Percentiles rank a stretch among this genome's conserved stretches.
Conservation (phyloP, 2,888 invertebrate species). For the Drosophila rubida region DNA sequence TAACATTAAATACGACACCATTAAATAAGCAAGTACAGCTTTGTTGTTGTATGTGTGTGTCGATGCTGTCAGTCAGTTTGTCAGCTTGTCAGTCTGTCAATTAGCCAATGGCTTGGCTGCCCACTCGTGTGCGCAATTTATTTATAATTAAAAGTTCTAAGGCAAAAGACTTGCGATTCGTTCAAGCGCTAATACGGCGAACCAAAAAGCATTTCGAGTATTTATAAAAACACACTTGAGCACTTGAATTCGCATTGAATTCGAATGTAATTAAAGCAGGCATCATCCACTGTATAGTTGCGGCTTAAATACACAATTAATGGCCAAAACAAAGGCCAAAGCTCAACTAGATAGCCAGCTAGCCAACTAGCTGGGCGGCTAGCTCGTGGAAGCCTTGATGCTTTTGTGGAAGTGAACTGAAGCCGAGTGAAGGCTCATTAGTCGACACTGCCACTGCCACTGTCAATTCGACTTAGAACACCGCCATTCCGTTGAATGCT, state of each 20-base stretch:
- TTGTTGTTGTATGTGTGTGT: slow-evolving; percentile 17
- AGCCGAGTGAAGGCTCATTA: slow-evolving; percentile 52
- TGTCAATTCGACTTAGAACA: slow-evolving; percentile 57
- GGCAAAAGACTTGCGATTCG: slow-evolving; percentile 79
- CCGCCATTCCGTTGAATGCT: slow-evolving; percentile 31
- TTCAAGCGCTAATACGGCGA: slow-evolving; percentile 64
- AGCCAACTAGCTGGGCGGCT: not conserved
- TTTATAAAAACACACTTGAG: slow-evolving; percentile 12
- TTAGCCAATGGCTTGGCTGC: slow-evolving; percentile 49
- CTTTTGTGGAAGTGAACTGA: slow-evolving; percentile 33
- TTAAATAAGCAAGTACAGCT: slow-evolving; percentile 53
- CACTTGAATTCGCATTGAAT: slow-evolving; percentile 30
- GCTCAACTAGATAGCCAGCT: slow-evolving; percentile 3
- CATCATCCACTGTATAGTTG: slow-evolving; percentile 28
- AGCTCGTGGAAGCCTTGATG: slow-evolving; percentile 63
- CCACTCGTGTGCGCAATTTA: slow-evolving; percentile 67
- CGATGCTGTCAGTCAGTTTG: slow-evolving; percentile 26
- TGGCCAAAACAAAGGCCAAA: slow-evolving; percentile 44
- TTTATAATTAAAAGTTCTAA: slow-evolving; percentile 79
- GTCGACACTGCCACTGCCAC: slow-evolving; percentile 21
- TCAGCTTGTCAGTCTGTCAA: slow-evolving; percentile 49
- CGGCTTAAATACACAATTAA: slow-evolving; percentile 32
- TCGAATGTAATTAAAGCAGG: slow-evolving; percentile 46
- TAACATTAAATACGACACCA: slow-evolving; percentile 66
- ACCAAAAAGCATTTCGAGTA: slow-evolving; percentile 17